Percentiles rank a stretch among this genome's conserved stretches.
Conservation (phyloP, 2,113 vertebrate species). For the Chloroceryle aenea region DNA sequence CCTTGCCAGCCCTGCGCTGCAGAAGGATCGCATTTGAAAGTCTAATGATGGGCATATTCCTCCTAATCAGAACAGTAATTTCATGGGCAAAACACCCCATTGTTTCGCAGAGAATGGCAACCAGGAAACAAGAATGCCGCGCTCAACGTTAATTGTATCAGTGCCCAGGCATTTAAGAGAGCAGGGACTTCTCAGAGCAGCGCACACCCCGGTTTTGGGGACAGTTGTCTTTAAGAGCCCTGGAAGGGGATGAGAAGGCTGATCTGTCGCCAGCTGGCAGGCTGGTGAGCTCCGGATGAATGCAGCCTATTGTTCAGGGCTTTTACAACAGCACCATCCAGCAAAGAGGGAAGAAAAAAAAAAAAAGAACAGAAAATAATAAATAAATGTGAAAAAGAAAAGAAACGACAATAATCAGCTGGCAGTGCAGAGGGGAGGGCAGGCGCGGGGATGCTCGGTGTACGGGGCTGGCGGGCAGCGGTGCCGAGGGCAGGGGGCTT, state of each 20-base stretch:
- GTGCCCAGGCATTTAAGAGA: constrained; percentile 5
- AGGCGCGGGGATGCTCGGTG: not conserved
- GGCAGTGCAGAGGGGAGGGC: not conserved
- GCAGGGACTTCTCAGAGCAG: not conserved
- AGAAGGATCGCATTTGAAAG: constrained; percentile 18
- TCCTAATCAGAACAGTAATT: constrained; percentile 23
- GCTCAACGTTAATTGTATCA: not conserved
- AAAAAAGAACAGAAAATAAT: not conserved
- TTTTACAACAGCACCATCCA: not conserved
- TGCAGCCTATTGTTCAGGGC: constrained; percentile 17
- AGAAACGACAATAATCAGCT: not conserved
- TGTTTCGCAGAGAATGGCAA: constrained; percentile 28
- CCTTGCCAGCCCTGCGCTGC: not conserved
- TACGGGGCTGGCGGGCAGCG: not conserved
- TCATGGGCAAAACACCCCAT: constrained; percentile 37
- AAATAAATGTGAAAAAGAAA: not conserved
- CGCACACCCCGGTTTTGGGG: not conserved
- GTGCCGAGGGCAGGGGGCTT: not conserved
- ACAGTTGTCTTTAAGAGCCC: constrained; percentile 16
- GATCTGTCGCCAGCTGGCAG: constrained; percentile 45
- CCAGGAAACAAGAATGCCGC: not conserved
- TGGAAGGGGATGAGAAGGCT: constrained; percentile 14
- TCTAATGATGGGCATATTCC: not conserved
- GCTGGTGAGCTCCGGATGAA: not conserved
- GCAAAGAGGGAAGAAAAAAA: not conserved